Evolutionary conservation across 2,888 invertebrate genomes (phyloP), one percentile per base, ranked within the genome.

Genomic region (Vanessa cardui): DNA sequence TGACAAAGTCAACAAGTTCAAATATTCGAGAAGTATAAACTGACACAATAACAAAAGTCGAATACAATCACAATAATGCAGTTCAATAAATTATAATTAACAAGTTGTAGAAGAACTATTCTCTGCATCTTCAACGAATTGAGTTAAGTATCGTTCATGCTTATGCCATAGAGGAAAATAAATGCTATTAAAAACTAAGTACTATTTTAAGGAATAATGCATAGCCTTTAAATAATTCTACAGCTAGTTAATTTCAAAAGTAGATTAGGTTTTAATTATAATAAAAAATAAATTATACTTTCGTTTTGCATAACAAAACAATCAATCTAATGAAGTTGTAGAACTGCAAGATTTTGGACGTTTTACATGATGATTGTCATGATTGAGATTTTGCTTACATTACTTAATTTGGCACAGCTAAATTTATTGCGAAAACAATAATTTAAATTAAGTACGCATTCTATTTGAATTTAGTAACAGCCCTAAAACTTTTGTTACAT

Each of bases 1-100:
- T 83, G 83, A 83, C 83, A 85, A 80, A 84, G 82, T 83, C 80
- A 85, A 87, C 82, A 84, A 80, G 80, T 80, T 83, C 82, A 83
- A 86, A 83, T 85, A 85, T 84, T 85, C 84, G 84, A 87, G 83
- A 79, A 80, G 79, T 63, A 71, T 76, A 83, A 78, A 83, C 78
- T 77, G 77, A 79, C 74, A 77, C 73, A 78, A 75, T 74, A 80
- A 81, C 77, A 78, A 77, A 75, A 77, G 76, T 81, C 79, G 74
- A 80, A 82, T 81, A 80, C 70, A 72, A 78, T 72, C 82, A 87
- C 82, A 82, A 83, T 86, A 86, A 86, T 84, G 86, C 80, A 85
- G 86, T 86, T 86, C 83, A 85, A 86, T 83, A 39, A 39, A 39
- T 39, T 39, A 39, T 39, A 75, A 80, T 81, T 78, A 84, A 85